Conservation (phyloP, 2,113 vertebrate species). For the Rhynchomys soricoides region DNA sequence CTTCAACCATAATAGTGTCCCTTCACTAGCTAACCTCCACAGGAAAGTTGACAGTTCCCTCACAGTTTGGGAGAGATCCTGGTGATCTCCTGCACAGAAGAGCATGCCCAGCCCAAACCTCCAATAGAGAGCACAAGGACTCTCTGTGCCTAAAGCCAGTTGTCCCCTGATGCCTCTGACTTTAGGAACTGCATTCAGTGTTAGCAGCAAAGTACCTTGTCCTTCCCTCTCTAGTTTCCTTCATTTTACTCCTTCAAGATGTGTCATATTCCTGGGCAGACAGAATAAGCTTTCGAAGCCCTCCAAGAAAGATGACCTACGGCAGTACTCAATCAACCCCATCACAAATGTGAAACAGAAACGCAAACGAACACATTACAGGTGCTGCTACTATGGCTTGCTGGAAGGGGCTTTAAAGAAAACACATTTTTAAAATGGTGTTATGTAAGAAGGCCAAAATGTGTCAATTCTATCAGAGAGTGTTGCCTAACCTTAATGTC, state of each 20-base stretch:
- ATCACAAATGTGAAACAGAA: constrained; percentile 19
- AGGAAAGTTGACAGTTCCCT: background rate
- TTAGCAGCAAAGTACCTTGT: background rate
- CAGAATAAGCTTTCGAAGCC: background rate
- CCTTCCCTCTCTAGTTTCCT: background rate
- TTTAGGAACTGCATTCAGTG: background rate
- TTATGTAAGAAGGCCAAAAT: background rate
- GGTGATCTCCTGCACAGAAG: background rate
- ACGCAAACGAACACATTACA: background rate
- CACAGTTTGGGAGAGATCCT: background rate
- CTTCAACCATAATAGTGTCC: background rate
- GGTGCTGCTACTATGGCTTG: background rate
- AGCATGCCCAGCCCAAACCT: background rate
- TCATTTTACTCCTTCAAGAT: constrained; percentile 22
- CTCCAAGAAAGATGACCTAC: background rate
- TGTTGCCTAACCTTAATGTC: background rate
- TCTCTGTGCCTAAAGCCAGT: background rate
- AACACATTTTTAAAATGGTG: background rate
- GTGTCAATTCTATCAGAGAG: background rate
- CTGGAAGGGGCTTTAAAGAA: background rate
- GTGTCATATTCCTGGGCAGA: background rate
- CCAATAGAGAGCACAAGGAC: background rate
- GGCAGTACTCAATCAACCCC: background rate
- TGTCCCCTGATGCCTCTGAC: background rate
- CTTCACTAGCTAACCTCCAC: background rate